phyloP scores from a whole-genome alignment of 2,113 vertebrate species.

The Myodes glareolus region DNA sequence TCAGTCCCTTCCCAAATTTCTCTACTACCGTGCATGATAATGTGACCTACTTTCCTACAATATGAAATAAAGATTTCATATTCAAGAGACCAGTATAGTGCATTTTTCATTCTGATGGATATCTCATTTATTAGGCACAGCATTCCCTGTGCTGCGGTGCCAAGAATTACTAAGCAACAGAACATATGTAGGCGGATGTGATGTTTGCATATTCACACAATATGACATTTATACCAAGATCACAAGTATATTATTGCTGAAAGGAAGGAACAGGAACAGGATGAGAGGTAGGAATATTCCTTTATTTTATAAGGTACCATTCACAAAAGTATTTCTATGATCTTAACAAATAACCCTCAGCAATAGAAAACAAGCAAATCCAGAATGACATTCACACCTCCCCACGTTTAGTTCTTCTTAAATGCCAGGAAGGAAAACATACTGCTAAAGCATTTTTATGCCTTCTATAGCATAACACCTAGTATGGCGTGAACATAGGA shows the following conservation, averaged over 20 bases:
- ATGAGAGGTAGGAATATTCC: constrained; percentile 71
- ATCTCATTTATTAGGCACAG: constrained; percentile 81
- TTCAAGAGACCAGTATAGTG: constrained; percentile 65
- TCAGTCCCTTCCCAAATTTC: constrained; percentile 48
- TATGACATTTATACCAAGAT: constrained; percentile 85
- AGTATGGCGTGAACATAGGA: constrained; percentile 74
- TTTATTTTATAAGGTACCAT: constrained; percentile 81
- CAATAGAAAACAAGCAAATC: constrained; percentile 64
- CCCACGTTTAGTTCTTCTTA: constrained; percentile 65
- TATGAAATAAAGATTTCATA: constrained; percentile 58
- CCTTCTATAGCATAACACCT: constrained; percentile 81
- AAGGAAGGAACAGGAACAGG: constrained; percentile 72
- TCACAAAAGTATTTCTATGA: constrained; percentile 75
- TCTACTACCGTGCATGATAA: constrained; percentile 27
- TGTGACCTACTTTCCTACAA: constrained; percentile 62
- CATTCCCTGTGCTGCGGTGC: constrained; percentile 72
- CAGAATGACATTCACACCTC: constrained; percentile 72
- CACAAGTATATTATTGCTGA: constrained; percentile 81
- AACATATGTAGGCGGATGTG: constrained; percentile 84
- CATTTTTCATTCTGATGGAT: constrained; percentile 82
- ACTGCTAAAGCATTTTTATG: constrained; percentile 73
- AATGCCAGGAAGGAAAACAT: constrained; percentile 78
- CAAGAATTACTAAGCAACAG: constrained; percentile 86
- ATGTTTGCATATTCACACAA: constrained; percentile 86
- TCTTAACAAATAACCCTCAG: constrained; percentile 73